Percentiles rank a stretch among this genome's conserved stretches.
phyloP scores from a whole-genome alignment of 2,113 vertebrate species.

The Misgurnus anguillicaudatus region DNA sequence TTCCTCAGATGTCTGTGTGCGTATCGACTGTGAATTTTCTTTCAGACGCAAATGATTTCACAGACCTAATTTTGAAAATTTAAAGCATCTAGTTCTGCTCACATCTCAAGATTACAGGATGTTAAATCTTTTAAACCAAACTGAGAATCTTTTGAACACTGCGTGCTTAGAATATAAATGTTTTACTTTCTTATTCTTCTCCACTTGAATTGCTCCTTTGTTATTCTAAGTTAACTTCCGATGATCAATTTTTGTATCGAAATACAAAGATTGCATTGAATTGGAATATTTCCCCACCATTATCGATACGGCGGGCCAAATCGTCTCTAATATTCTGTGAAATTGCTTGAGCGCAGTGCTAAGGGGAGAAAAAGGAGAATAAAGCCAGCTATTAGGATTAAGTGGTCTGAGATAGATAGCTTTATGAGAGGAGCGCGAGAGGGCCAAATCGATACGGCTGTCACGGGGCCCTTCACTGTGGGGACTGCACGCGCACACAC shows the following conservation, averaged over 20 bases:
- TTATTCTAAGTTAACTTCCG: conserved; percentile 3
- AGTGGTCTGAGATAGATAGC: conserved; percentile 45
- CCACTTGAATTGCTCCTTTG: neutral
- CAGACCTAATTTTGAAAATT: no score
- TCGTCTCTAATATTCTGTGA: conserved; percentile 56
- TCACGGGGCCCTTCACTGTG: conserved; percentile 29
- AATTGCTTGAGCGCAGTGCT: conserved; percentile 56
- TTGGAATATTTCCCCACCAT: conserved; percentile 46
- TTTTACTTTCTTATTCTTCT: neutral
- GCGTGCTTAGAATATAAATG: neutral
- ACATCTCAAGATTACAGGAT: no score
- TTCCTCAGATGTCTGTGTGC: no score
- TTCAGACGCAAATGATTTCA: no score
- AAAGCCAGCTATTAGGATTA: conserved; percentile 61
- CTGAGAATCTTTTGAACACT: no score
- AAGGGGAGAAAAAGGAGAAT: conserved; percentile 50
- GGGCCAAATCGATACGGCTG: conserved; percentile 47
- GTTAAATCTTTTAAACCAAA: no score
- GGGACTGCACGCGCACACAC: conserved; percentile 25
- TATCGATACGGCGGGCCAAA: conserved; percentile 48
- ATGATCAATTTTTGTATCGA: conserved; percentile 20
- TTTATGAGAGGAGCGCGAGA: conserved; percentile 44
- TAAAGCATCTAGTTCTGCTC: no score
- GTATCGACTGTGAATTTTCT: no score
- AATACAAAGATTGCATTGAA: conserved; percentile 29